Evolutionary conservation across 2,113 vertebrate species (phyloP), one percentile per base, ranked within the genome.

Genomic region (Solea senegalensis): DNA sequence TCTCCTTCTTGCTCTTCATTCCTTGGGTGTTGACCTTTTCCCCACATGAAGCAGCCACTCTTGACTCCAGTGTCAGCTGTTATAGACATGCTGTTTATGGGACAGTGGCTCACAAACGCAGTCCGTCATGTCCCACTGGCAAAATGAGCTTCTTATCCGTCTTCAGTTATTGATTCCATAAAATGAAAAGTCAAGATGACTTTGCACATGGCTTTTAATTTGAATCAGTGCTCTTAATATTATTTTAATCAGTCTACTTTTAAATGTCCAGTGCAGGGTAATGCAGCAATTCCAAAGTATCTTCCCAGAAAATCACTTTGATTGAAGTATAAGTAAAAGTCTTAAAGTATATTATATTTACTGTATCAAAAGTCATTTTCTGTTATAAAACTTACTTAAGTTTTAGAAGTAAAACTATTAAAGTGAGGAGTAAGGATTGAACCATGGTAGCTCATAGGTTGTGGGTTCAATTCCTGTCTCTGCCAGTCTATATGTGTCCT

Each of bases 1-100:
- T 40, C 15, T 48, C 28, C n/a, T 77, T 5, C 21, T 43, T 52
- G 51, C 43, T 15, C 64, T 65, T 61, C 65, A 63, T 48, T 63
- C 76, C 62, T 56, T 55, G 64, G 43, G 59, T 45, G 67, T 28
- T 84, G 89, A 92, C 91, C 90, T 92, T 92, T 91, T 72, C 65
- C 65, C 88, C 28, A 90, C 10, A 81, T 85, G 73, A 69, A 70
- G 76, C 49, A 34, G 72, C 61, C 64, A 65, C 66, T 10, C 72
- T 80, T 58, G 49, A 74, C 63, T 82, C 76, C 65, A 58, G 65
- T 57, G 78, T 80, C 90, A 90, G 86, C 88, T 90, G 89, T 80
- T 68, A 41, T 52, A 57, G 16, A 44, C 67, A 46, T 49, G 54
- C 66, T 85, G 81, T 84, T 87, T 76, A 83, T 64, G 10, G 60